A percentile compares a stretch with the other conserved stretches of the same genome.
Conservation (phyloP, 2,888 invertebrate species). For the Trachelus tabidus region DNA sequence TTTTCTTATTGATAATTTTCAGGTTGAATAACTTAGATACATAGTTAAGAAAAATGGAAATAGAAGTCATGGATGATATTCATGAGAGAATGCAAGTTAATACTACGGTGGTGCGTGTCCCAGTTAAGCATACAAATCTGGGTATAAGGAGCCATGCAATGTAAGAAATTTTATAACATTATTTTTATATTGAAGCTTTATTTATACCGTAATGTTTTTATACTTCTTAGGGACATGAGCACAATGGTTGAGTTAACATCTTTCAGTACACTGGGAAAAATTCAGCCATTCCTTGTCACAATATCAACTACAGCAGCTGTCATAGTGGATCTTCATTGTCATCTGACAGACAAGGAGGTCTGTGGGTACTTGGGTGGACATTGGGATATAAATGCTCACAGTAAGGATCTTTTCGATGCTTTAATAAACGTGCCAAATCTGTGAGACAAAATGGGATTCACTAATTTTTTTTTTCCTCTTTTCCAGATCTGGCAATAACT, state of each 20-base stretch:
- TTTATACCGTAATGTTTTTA: neutral
- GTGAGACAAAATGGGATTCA: constrained; percentile 7
- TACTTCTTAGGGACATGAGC: constrained; percentile 83
- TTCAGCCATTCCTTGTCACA: constrained; percentile 92
- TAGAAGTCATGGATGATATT: neutral
- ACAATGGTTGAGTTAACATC: constrained; percentile 90
- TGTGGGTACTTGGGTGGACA: constrained; percentile 96
- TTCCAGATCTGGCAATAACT: constrained; percentile 84
- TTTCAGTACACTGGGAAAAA: constrained; percentile 87
- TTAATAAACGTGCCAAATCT: no score
- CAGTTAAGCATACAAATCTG: constrained; percentile 63
- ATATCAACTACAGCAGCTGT: constrained; percentile 88
- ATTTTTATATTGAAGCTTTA: neutral
- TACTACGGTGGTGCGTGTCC: constrained; percentile 54
- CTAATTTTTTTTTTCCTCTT: constrained; percentile 19
- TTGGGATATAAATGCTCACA: constrained; percentile 94
- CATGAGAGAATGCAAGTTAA: constrained; percentile 20
- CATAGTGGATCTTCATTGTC: constrained; percentile 93
- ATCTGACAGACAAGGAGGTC: constrained; percentile 92
- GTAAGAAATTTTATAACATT: constrained; percentile 36
- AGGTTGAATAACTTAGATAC: no score
- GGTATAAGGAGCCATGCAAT: constrained; percentile 64
- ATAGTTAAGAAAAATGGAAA: neutral
- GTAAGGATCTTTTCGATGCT: constrained; percentile 71
- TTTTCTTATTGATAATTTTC: no score